These are phyloP conservation scores for Sclerurus mexicanus DNA, from an alignment of 2,113 vertebrate genomes.

Conservation along the genomic window DNA sequence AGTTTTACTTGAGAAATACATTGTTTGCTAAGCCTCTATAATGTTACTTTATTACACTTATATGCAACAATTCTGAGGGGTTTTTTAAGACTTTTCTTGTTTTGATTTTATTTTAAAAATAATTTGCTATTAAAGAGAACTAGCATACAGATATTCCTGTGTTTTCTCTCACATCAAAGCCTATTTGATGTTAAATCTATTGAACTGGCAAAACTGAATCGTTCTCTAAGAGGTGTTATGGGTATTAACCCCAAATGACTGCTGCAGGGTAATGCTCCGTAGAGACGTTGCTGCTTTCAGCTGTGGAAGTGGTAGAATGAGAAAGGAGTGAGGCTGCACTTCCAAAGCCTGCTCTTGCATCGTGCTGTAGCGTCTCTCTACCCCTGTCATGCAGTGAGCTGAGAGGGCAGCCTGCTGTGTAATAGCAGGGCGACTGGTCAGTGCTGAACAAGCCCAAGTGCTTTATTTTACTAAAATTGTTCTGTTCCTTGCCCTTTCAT, in stretches of 20 bases:
- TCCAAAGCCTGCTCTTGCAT: neutral
- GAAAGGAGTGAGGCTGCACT: neutral
- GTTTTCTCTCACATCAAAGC: neutral
- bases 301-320: neutral
- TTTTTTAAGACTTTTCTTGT: neutral
- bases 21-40: neutral
- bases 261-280: too few relatives aligned
- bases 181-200: neutral
- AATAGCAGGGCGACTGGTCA: fast-evolving
- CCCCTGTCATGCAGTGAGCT: neutral
- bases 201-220: neutral
- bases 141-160: neutral
- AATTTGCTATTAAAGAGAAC: neutral
- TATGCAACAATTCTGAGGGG: neutral
- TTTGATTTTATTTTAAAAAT: neutral
- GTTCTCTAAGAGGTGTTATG: neutral
- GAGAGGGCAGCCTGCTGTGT: neutral
- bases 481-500: neutral
- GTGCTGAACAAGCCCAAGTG: neutral
- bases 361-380: fast-evolving
- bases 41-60: neutral
- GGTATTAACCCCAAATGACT: neutral
- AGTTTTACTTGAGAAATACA: neutral
- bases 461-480: neutral
- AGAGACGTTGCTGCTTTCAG: neutral